Base-by-base conservation (phyloP, 2,888 invertebrate genomes). In the Dryomyza anilis region DNA sequence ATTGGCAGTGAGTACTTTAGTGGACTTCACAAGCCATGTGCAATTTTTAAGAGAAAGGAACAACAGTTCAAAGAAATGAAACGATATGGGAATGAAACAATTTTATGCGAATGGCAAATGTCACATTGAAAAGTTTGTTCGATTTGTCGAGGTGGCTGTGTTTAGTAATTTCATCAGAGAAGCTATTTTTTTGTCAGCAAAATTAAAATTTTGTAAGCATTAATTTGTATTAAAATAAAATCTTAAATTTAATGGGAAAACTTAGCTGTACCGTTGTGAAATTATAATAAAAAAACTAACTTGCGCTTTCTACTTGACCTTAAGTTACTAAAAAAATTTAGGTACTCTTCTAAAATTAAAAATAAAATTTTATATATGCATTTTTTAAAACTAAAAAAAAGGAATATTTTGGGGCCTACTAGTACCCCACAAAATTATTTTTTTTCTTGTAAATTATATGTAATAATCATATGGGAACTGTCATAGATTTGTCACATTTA, bases 1-100 rank as follows among this genome's bases (percentile, higher is more conserved):
- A 66, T 71, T 68, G 70, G 68, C 72, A n/a, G 71, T 71, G 68
- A 71, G 69, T 64, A 72, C 58, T 63, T 68, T 65, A 65, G 53
- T 67, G 61, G 63, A 71, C 70, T 69, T 72, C 70, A 68, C 70
- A 72, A 69, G 69, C 72, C 73, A 73, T 73, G 73, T 73, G 73
- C 71, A 73, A 73, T 68, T 73, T 72, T 70, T 60, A 67, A 58
- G 68, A 67, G 64, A 73, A 72, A 71, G 71, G 67, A 71, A 59
- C 52, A 62, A 6, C 7, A 23, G 63, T 55, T 43, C 21, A 66
- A 30, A 63, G 45, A 59, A 33, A 14, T 30, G 57, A 33, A 56
- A 63, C 53, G 36, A 25, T 43, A 14, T 53, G 63, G 23, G 33
- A 56, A 33, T 16, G 53, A 23, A 53, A 61, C 27, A 19, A 25